Base-by-base conservation (phyloP, 1,140 invertebrate genomes). In the Papilio xuthus region DNA sequence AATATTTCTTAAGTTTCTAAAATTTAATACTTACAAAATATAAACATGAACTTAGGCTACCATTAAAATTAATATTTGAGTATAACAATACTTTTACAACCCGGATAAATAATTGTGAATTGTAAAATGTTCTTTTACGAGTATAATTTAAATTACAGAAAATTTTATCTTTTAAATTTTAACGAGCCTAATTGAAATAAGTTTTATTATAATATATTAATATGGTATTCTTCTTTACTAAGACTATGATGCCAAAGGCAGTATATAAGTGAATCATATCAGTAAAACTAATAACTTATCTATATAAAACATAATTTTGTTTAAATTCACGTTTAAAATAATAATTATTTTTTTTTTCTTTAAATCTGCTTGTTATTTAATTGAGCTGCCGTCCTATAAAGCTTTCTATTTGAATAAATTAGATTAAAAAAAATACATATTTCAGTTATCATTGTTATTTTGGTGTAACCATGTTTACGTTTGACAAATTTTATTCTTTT, bases 341-440 rank as follows among this genome's bases (percentile, higher is more conserved):
- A 75, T 50, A 26, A 76, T n/a, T 53, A 18, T 72, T 56, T 72
- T 74, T 20, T 78, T 47, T 80, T 12, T 74, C 50, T 42, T 80
- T 20, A 42, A 26, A 63, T 37, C 23, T 53, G 78, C 73, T 74
- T 73, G 56, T 76, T 56, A 77, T 82, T 83, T 84, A 74, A 75
- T 85, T 90, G 83, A 81, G 87, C 86, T 89, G 88, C 87, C 88
- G 86, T 90, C 87, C 87, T 90, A 80, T 80, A 80, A 83, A 82
- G 80, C 84, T 86, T 84, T 83, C 81, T 80, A 78, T 67, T 78
- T 60, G 76, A 78, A 78, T 60, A 44, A 47, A 47, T 53, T 78
- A 78, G 73, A 75, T 37, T 78, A 53, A 44, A 53, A 28, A 74
- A 50, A 69, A 44, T 13, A 75, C n/a, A 60, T 75, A 67, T 67